phyloP scores from a whole-genome alignment of 2,797 vertebrate species.

The Gymnothorax reevesii region DNA sequence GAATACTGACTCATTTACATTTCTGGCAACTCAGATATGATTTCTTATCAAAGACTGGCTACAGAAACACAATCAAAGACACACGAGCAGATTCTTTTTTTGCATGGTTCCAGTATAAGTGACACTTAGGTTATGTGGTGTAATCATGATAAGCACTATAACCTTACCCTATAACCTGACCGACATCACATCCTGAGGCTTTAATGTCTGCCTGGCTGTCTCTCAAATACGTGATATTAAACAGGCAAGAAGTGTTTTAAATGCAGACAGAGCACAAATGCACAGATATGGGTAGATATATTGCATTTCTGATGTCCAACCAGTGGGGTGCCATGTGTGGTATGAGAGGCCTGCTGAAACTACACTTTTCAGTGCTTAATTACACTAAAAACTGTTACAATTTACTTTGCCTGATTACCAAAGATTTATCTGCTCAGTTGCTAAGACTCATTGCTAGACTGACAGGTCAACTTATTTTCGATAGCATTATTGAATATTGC shows the following conservation, averaged over 20 bases:
- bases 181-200: not conserved
- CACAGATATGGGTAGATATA: not conserved
- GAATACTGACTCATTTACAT: not conserved
- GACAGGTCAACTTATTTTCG: no score
- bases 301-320: not conserved
- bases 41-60: no score
- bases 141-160: not conserved
- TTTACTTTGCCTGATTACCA: no score
- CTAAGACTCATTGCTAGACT: no score
- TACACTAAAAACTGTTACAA: no score
- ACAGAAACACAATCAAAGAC: not conserved
- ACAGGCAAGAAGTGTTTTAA: not conserved
- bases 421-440: no score
- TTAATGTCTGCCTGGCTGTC: no score
- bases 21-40: no score
- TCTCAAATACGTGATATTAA: no score
- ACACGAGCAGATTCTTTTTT: not conserved
- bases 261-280: not conserved
- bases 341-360: no score
- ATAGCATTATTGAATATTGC: no score
- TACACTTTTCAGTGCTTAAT: no score
- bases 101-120: not conserved
- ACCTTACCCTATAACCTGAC: not conserved
- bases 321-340: not conserved
- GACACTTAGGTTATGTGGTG: not conserved